A percentile compares a stretch with the other conserved stretches of the same genome.
Conservation (phyloP, 23 tunicate species). For the Botrylloides violaceus region DNA sequence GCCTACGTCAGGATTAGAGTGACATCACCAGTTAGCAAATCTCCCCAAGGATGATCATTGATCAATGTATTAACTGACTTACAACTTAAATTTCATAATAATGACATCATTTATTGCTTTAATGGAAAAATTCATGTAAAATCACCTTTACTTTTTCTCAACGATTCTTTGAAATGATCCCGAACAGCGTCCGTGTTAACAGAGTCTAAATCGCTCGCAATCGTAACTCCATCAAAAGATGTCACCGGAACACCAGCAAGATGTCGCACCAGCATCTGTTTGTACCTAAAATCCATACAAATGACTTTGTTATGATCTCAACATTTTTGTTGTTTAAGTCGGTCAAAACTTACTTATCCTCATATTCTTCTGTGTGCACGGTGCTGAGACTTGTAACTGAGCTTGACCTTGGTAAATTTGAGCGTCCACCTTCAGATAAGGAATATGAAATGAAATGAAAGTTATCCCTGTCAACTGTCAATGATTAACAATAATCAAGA, state of each 20-base stretch:
- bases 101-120: too few relatives aligned
- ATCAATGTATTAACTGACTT: too few relatives aligned
- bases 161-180: constrained; percentile 7
- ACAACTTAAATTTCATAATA: too few relatives aligned
- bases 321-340: not conserved
- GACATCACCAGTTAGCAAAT: too few relatives aligned
- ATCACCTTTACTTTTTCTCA: constrained; percentile 11
- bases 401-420: constrained; percentile 11
- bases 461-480: too few relatives aligned
- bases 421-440: too few relatives aligned
- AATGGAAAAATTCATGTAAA: too few relatives aligned
- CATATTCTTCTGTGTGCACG: constrained; percentile 24
- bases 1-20: too few relatives aligned
- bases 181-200: constrained; percentile 20
- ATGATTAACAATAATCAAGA: too few relatives aligned
- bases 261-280: constrained; percentile 17
- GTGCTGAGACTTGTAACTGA: constrained; percentile 25
- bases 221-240: constrained; percentile 20
- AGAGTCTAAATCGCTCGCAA: constrained; percentile 27
- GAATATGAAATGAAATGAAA: too few relatives aligned
- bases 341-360: constrained; percentile 12
- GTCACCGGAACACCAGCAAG: constrained; percentile 25
- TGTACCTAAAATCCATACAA: not conserved
- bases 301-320: not conserved
- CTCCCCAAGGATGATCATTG: too few relatives aligned